Percentiles rank a stretch among this genome's conserved stretches.
These are phyloP conservation scores for Ianthella basta DNA, from an alignment of 37 sponge, comb jelly and placozoan species.

Conservation along the genomic window DNA sequence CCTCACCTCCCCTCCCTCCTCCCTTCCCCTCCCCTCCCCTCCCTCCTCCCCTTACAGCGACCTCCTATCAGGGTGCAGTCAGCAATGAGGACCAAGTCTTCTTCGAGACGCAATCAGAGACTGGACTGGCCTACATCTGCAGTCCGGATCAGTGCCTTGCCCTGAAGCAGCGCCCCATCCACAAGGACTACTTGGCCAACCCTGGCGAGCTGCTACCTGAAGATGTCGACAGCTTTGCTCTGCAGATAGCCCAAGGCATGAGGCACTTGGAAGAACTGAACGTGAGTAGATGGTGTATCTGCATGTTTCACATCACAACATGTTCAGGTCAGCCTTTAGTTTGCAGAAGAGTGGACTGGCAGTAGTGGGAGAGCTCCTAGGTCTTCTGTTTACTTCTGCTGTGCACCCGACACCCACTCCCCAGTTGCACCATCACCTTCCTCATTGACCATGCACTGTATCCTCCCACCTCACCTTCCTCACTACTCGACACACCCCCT, in stretches of 20 bases:
- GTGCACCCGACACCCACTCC: too few species aligned
- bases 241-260: constrained; percentile 73
- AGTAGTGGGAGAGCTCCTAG: too few species aligned
- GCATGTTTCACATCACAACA: too few species aligned
- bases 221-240: constrained; percentile 75
- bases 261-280: constrained; percentile 54
- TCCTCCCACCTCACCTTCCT: too few species aligned
- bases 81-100: not conserved
- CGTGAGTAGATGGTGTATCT: constrained; percentile 20
- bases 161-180: constrained; percentile 16
- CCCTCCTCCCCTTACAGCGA: not conserved
- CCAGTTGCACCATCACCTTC: too few species aligned
- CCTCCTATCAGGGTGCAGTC: not conserved
- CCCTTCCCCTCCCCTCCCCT: not conserved
- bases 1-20: too few species aligned
- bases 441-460: too few species aligned
- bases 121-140: not conserved
- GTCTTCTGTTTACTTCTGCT: too few species aligned
- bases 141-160: constrained; percentile 7
- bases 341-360: too few species aligned
- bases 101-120: not conserved
- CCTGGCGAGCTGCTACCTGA: constrained; percentile 53
- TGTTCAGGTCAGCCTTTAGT: too few species aligned
- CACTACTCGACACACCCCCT: too few species aligned
- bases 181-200: constrained; percentile 56